Conservation (phyloP, 2,797 vertebrate species). For the Microhierax caerulescens region DNA sequence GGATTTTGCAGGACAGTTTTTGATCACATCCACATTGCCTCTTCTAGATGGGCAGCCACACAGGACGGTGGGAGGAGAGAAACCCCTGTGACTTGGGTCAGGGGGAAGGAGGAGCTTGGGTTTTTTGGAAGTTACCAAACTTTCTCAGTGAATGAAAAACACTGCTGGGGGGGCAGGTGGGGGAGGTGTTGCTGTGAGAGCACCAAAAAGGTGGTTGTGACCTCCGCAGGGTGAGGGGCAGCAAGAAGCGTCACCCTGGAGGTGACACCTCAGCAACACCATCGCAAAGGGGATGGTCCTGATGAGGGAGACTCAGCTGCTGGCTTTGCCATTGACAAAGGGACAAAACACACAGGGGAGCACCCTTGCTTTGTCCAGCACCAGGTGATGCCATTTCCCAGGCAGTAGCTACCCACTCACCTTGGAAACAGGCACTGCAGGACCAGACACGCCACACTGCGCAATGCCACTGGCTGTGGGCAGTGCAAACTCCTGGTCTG, state of each 20-base stretch:
- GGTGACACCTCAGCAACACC: not conserved
- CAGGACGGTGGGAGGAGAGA: not conserved
- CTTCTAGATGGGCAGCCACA: not conserved
- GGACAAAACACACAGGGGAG: not conserved
- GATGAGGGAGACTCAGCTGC: not conserved
- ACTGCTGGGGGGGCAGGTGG: too few relatives aligned
- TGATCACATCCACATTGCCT: rapidly evolving
- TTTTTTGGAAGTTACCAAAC: not conserved
- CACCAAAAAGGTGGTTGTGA: rapidly evolving
- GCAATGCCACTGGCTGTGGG: rapidly evolving
- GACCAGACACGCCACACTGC: rapidly evolving
- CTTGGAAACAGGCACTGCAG: not conserved
- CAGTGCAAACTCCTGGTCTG: not conserved
- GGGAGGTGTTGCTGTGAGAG: not conserved
- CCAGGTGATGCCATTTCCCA: rapidly evolving
- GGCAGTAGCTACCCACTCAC: not conserved
- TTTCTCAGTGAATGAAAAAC: not conserved
- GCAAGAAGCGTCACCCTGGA: not conserved
- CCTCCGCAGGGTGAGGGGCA: rapidly evolving
- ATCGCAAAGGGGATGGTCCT: not conserved
- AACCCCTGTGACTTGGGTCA: not conserved
- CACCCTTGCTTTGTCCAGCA: not conserved
- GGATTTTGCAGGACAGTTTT: not conserved
- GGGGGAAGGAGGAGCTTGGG: not conserved
- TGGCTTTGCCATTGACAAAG: not conserved